Base-by-base conservation (phyloP, 2,888 invertebrate species). In the Philaethria dido region DNA sequence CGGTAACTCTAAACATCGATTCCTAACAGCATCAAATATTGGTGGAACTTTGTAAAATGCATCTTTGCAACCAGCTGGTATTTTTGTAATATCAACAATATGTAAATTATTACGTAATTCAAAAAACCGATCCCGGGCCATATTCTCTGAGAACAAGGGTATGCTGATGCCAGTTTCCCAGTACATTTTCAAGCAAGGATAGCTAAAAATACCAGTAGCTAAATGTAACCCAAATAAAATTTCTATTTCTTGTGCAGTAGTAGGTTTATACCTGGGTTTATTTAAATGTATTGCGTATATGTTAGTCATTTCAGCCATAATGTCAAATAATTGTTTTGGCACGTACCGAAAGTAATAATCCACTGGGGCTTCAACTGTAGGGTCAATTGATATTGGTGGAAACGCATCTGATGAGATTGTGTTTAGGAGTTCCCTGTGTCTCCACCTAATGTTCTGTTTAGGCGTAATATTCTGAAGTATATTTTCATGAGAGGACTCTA, bases 281-380 rank as follows among this genome's bases (percentile, higher is more conserved):
- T 68, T 68, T 8, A 65, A 64, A 39, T n/a, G n/a, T n/a, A n/a
- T n/a, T 71, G 75, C 73, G 50, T 75, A 77, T 74, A 73, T 57
- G 65, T 75, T 77, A 13, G 73, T 73, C 72, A 73, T 75, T 69
- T 73, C 73, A 69, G 75, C 75, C 73, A 75, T 75, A 52, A 55
- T 20, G 9, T 54, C 11, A 72, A 77, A 75, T 65, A 75, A 73
- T 60, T 73, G 69, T 70, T 71, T 68, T 29, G 72, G 73, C 14
- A 75, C 69, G 45, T 76, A 75, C 44, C 71, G 57, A 50, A 42
- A 57, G 45, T 75, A 74, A 74, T 75, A 74, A 73, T 75, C 73
- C 0, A 73, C 50, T 72, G 74, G 74, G 52, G 63, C 60, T 74
- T 73, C 48, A 18, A 75, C 74, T 62, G 0, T 71, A 22, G 75